Percentiles rank a stretch among this genome's conserved stretches.
Evolutionary conservation across 2,888 invertebrate genomes (phyloP).

Genomic region (Apeira syringaria): DNA sequence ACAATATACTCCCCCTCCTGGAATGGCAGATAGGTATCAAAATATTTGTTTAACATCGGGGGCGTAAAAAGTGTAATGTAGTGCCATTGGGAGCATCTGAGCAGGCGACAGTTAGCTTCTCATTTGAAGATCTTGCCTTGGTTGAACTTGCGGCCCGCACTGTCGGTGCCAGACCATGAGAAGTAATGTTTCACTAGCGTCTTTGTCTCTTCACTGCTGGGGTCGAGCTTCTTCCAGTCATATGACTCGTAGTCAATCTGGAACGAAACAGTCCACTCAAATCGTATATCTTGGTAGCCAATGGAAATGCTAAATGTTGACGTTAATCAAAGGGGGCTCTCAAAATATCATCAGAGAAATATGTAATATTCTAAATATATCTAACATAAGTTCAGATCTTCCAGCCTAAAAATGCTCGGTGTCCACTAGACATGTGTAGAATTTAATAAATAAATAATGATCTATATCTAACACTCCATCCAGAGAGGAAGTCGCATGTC

Average conservation of each 20-base stretch:
- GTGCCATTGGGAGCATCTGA: neutral
- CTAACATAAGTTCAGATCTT: no score
- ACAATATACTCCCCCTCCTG: slow-evolving; percentile 1
- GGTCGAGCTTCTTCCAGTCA: slow-evolving; percentile 96
- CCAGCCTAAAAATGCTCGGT: no score
- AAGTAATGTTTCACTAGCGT: slow-evolving; percentile 94
- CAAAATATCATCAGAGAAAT: no score
- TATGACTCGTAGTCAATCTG: slow-evolving; percentile 97
- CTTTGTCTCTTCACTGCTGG: slow-evolving; percentile 91
- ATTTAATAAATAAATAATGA: no score
- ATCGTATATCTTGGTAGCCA: no score
- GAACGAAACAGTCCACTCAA: no score
- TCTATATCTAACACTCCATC: no score
- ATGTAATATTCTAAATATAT: no score
- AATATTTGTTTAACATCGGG: neutral
- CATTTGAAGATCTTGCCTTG: slow-evolving; percentile 99
- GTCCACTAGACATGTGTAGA: no score
- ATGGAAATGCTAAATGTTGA: no score
- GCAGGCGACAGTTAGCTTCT: slow-evolving; percentile 18
- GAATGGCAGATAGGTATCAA: slow-evolving; percentile 9
- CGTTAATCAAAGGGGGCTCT: no score
- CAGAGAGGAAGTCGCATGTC: no score
- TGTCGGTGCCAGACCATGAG: slow-evolving; percentile 94
- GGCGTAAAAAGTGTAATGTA: neutral
- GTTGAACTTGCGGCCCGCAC: slow-evolving; percentile 95